phyloP scores from a whole-genome alignment of 2,888 invertebrate genomes.

The Perdita meconis region DNA sequence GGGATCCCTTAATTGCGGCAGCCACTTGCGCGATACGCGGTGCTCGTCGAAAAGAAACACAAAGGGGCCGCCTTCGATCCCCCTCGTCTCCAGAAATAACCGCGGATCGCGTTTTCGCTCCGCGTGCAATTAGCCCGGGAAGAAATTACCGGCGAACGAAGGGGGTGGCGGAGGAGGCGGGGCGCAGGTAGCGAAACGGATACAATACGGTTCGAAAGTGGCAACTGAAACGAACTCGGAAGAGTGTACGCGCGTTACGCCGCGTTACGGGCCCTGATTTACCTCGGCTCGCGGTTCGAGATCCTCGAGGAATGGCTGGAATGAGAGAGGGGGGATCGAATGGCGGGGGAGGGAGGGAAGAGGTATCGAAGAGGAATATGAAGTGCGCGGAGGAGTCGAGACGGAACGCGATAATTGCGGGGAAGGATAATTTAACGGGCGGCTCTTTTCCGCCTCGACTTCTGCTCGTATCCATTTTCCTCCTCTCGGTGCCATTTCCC shows the following conservation, averaged over 20 bases:
- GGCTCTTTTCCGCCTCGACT: constrained; percentile 71
- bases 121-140: not conserved
- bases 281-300: constrained; percentile 35
- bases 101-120: constrained; percentile 5
- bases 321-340: not conserved
- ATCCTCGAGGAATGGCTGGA: constrained; percentile 20
- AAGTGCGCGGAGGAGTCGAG: constrained; percentile 61
- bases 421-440: constrained; percentile 75
- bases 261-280: constrained; percentile 56
- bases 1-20: constrained; percentile 2
- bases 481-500: constrained; percentile 22
- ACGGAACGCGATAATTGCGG: constrained; percentile 73
- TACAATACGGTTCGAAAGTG: constrained; percentile 30
- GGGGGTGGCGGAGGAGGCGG: not conserved
- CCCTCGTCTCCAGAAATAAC: constrained; percentile 1
- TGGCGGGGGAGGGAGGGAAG: no score
- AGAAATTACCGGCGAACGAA: not conserved
- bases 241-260: constrained; percentile 27
- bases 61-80: constrained; percentile 10
- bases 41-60: constrained; percentile 2
- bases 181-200: constrained; percentile 2
- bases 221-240: constrained; percentile 31
- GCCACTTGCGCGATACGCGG: not conserved
- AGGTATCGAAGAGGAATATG: constrained; percentile 57
- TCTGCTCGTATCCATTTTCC: constrained; percentile 59